Percentiles rank a stretch among this genome's conserved stretches.
Conservation (phyloP, 2,113 vertebrate species). For the Leptobrachium leishanense region DNA sequence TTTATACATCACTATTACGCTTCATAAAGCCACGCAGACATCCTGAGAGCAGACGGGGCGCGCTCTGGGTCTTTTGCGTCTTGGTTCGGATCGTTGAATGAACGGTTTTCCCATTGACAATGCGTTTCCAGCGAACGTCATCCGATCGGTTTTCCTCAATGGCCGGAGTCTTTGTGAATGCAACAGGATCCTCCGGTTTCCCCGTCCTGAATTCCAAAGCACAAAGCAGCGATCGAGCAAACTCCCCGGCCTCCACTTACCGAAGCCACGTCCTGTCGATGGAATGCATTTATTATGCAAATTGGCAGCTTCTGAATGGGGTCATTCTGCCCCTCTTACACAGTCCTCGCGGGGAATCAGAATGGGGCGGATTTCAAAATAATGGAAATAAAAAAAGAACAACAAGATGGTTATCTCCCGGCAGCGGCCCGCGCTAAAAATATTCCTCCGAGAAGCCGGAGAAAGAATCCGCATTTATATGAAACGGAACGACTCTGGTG, state of each 20-base stretch:
- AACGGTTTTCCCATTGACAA: conserved; percentile 25
- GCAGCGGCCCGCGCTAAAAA: no score
- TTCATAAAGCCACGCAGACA: no score
- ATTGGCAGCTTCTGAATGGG: neutral
- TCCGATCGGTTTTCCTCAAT: neutral
- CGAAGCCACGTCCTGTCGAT: conserved; percentile 1
- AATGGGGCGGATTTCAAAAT: neutral
- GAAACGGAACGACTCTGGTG: no score
- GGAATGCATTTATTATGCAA: conserved; percentile 37
- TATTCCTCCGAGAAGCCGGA: no score
- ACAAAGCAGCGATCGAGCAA: neutral
- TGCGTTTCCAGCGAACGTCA: neutral
- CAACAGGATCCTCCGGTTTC: conserved; percentile 9
- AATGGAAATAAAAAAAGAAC: neutral
- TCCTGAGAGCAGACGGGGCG: no score
- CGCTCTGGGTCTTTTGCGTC: neutral
- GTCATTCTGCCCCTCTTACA: neutral
- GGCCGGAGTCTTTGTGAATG: conserved; percentile 2
- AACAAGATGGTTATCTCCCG: no score
- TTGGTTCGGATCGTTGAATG: no score
- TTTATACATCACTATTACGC: no score
- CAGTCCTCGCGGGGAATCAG: neutral
- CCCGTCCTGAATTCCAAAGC: conserved; percentile 34
- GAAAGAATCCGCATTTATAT: no score
- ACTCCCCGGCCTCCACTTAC: neutral